Evolutionary conservation across 2,888 invertebrate genomes (phyloP).

Genomic region (Psylliodes chrysocephalus): DNA sequence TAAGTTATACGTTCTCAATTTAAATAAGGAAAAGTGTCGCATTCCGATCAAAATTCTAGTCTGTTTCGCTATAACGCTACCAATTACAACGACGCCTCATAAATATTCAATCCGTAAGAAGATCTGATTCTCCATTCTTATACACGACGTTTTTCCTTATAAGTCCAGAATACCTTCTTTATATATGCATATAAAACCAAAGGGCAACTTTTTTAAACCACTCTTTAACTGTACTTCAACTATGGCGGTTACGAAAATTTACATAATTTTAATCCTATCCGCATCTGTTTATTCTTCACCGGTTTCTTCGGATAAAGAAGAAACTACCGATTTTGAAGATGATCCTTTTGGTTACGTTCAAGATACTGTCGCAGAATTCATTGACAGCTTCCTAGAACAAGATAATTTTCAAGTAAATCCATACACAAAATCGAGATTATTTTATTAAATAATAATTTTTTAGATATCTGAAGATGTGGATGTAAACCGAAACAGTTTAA

Average conservation of each 20-base stretch:
- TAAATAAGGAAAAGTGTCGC: conserved; percentile 30
- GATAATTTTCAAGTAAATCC: conserved; percentile 65
- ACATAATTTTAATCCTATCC: conserved; percentile 36
- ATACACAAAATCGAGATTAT: not conserved
- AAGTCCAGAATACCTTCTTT: conserved; percentile 14
- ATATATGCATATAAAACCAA: conserved; percentile 31
- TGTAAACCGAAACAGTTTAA: conserved; percentile 74
- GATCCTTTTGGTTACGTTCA: conserved; percentile 74
- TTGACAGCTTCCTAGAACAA: conserved; percentile 80
- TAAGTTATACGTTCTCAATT: conserved; percentile 12
- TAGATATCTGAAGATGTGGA: conserved; percentile 45
- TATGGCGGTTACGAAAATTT: conserved; percentile 34
- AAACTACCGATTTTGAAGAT: conserved; percentile 74
- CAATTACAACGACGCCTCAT: conserved; percentile 15
- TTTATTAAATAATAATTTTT: conserved; percentile 26
- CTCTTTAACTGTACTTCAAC: conserved; percentile 22
- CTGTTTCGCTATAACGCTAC: not conserved
- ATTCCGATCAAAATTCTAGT: conserved; percentile 22
- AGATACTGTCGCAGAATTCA: conserved; percentile 69
- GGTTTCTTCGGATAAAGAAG: conserved; percentile 48
- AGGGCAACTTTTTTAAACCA: conserved; percentile 21
- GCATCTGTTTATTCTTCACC: conserved; percentile 29
- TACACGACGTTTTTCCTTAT: conserved; percentile 13
- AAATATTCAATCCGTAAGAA: conserved; percentile 20
- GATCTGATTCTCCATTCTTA: conserved; percentile 24